Conservation (phyloP, 2,797 vertebrate genomes). For the Mus spretus region DNA sequence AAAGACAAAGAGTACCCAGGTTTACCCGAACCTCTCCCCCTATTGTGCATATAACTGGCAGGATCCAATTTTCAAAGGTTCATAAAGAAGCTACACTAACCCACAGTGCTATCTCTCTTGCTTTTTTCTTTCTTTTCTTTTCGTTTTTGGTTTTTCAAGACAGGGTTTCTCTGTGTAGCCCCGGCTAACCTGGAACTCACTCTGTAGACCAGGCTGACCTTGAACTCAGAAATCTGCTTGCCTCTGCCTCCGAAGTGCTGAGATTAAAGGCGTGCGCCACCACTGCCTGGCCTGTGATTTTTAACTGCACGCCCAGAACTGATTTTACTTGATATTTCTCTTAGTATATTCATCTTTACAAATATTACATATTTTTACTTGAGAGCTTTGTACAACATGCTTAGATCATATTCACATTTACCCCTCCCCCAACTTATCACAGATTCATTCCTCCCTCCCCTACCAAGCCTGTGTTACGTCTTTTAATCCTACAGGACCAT, state of each 20-base stretch:
- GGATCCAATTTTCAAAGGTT: neutral
- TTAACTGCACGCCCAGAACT: neutral
- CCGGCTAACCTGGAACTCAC: no score
- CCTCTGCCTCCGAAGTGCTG: no score
- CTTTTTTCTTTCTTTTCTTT: no score
- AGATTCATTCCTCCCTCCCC: neutral
- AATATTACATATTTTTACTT: neutral
- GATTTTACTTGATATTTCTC: neutral
- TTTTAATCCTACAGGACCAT: neutral
- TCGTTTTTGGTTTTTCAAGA: no score
- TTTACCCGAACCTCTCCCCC: neutral
- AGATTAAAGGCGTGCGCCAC: no score
- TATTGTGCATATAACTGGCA: neutral
- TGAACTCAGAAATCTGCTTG: no score
- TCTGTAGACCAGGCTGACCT: no score
- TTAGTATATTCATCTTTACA: neutral
- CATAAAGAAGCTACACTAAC: neutral
- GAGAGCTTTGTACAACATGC: neutral
- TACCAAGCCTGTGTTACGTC: no score
- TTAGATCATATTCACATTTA: neutral
- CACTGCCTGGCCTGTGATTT: neutral
- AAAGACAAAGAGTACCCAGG: neutral
- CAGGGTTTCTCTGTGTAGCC: no score
- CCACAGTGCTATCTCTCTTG: neutral
- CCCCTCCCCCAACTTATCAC: neutral